Conservation (phyloP, 2,888 invertebrate genomes). For the Harmothoe impar region DNA sequence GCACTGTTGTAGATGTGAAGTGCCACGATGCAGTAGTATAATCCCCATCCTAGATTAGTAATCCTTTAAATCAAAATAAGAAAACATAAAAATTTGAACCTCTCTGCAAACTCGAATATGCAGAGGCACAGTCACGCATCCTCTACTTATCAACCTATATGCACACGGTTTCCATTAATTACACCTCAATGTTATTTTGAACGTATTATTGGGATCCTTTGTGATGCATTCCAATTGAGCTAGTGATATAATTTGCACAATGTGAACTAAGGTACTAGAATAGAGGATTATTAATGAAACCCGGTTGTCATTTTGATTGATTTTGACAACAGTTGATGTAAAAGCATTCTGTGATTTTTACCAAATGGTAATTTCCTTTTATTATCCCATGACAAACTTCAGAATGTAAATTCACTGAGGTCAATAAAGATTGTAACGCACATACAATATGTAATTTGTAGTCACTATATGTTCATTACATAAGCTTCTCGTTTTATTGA, state of each 20-base stretch:
- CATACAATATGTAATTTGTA: no score
- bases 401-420: neutral
- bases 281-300: neutral
- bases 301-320: neutral
- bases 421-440: neutral
- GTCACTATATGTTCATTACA: no score
- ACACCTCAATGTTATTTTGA: neutral
- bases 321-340: neutral
- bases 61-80: no score
- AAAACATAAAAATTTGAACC: no score
- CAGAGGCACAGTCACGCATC: no score
- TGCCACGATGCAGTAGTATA: no score
- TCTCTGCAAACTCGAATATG: no score
- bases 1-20: no score
- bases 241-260: neutral
- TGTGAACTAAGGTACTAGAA: neutral
- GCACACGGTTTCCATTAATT: no score
- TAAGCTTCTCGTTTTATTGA: no score
- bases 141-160: no score
- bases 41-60: no score
- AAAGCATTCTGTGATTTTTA: conserved; percentile 34
- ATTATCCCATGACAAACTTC: neutral
- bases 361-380: conserved; percentile 7
- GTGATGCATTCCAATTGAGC: neutral
- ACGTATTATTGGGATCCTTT: neutral